A percentile compares a stretch with the other conserved stretches of the same genome.
These are phyloP conservation scores for Muscicapa adusta DNA, from an alignment of 2,113 vertebrate species.

Conservation along the genomic window DNA sequence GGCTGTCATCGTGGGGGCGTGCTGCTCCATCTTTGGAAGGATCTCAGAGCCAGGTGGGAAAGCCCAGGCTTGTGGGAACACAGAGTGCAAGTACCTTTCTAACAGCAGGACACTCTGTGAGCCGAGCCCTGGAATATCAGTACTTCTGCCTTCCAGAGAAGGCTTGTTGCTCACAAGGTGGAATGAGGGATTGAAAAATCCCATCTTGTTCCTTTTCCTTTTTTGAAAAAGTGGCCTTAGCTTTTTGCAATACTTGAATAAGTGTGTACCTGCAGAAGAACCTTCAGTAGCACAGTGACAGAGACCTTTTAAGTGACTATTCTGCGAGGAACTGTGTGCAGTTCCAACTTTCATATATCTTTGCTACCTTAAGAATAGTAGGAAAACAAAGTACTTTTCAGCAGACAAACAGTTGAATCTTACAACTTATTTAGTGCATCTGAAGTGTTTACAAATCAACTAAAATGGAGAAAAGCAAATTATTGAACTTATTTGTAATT, in stretches of 20 bases:
- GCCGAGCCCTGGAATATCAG: conserved; percentile 48
- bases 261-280: conserved; percentile 73
- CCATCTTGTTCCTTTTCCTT: conserved; percentile 72
- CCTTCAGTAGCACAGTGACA: conserved; percentile 74
- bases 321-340: conserved; percentile 43
- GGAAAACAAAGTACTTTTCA: conserved; percentile 66
- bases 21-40: conserved; percentile 30
- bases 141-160: conserved; percentile 53
- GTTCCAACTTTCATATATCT: conserved; percentile 69
- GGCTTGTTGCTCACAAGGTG: conserved; percentile 58
- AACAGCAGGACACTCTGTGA: conserved; percentile 35
- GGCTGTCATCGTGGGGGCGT: conserved; percentile 26
- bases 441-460: conserved; percentile 76
- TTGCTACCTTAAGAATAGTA: conserved; percentile 74
- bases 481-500: conserved; percentile 72
- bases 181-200: conserved; percentile 65
- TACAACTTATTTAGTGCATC: conserved; percentile 72
- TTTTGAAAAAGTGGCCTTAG: conserved; percentile 84
- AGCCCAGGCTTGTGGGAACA: conserved; percentile 48
- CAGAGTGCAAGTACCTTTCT: conserved; percentile 18
- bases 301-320: conserved; percentile 68
- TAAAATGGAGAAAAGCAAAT: conserved; percentile 66
- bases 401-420: conserved; percentile 68
- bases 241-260: conserved; percentile 86
- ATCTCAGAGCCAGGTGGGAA: conserved; percentile 38